Evolutionary conservation across 2,888 invertebrate species (phyloP).

Genomic region (Matsumyia berberina): DNA sequence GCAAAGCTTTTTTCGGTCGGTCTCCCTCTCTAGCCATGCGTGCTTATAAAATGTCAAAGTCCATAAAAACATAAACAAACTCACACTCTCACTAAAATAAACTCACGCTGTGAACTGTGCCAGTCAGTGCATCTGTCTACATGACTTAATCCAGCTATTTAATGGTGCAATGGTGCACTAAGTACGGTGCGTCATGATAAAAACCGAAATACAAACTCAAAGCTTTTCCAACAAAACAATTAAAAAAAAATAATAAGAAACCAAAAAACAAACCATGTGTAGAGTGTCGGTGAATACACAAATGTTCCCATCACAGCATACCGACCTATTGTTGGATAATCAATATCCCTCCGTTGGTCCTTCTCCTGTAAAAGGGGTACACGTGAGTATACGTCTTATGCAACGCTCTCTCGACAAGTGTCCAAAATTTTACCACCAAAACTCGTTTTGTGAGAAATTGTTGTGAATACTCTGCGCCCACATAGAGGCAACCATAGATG

Average conservation of each 20-base stretch:
- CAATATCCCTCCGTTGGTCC: conserved; percentile 83
- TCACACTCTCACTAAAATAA: background rate
- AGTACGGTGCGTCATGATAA: conserved; percentile 32
- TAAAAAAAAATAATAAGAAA: conserved; percentile 29
- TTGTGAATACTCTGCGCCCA: conserved; percentile 92
- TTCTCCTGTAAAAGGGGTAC: conserved; percentile 58
- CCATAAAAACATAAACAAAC: conserved; percentile 43
- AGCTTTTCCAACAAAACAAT: conserved; percentile 37
- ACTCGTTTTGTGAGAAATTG: conserved; percentile 89
- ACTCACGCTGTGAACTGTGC: background rate
- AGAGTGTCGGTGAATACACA: conserved; percentile 87
- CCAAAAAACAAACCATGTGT: conserved; percentile 85
- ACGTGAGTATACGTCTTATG: conserved; percentile 28
- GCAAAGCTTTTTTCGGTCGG: conserved; percentile 28
- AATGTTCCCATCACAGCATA: conserved; percentile 87
- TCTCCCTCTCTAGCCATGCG: conserved; percentile 45
- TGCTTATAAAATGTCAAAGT: conserved; percentile 35
- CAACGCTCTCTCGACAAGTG: background rate
- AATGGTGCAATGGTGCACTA: conserved; percentile 52
- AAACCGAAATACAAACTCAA: conserved; percentile 34
- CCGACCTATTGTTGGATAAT: conserved; percentile 85
- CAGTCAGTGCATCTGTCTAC: conserved; percentile 10
- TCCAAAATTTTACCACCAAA: conserved; percentile 85
- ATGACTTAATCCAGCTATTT: conserved; percentile 18
- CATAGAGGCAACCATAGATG: conserved; percentile 91